phyloP scores from a whole-genome alignment of 1,140 invertebrate species.

The Bombyx mandarina region DNA sequence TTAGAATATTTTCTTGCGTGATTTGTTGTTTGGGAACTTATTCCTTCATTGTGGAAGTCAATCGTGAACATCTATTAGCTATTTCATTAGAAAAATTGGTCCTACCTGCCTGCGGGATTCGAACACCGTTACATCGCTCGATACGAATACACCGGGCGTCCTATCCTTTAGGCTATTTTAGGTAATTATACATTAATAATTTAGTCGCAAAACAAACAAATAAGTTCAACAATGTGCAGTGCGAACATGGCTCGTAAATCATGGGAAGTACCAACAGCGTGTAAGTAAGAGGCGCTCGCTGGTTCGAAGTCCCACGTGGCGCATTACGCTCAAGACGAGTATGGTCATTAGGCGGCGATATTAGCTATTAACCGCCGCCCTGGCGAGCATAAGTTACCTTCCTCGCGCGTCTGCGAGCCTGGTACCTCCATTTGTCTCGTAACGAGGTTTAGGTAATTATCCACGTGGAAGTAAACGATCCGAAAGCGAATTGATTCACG shows the following conservation, averaged over 20 bases:
- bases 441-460: conserved; percentile 15
- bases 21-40: too few species aligned
- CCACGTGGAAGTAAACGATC: neutral
- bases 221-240: neutral
- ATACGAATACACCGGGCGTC: too few species aligned
- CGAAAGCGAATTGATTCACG: too few species aligned
- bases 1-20: too few species aligned
- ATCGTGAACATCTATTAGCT: too few species aligned
- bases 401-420: conserved; percentile 11
- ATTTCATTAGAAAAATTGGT: too few species aligned
- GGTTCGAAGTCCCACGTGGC: conserved; percentile 52
- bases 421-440: conserved; percentile 13
- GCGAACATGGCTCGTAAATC: neutral
- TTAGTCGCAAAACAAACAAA: neutral
- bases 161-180: too few species aligned
- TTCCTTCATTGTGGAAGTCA: too few species aligned
- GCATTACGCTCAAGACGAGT: conserved; percentile 58
- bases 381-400: conserved; percentile 38
- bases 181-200: neutral
- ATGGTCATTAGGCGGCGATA: conserved; percentile 62
- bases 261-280: conserved; percentile 22
- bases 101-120: too few species aligned
- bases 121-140: too few species aligned
- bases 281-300: conserved; percentile 36
- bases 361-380: conserved; percentile 63